Conservation (phyloP, 1,140 invertebrate genomes). For the Drosophila insularis region DNA sequence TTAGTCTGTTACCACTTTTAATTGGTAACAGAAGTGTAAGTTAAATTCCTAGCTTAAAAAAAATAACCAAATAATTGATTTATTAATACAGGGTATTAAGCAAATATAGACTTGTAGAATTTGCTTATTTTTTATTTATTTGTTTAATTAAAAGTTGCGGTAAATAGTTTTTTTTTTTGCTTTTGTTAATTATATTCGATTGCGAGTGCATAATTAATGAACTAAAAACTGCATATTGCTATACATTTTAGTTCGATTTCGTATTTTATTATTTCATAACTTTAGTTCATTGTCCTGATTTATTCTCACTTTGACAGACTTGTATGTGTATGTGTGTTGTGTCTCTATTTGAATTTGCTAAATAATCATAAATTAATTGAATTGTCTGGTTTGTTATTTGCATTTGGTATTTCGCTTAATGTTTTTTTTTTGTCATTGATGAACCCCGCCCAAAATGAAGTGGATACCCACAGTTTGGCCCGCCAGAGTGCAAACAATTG, state of each 20-base stretch:
- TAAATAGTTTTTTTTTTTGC: background rate
- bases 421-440: background rate
- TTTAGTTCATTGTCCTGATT: background rate
- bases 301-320: background rate
- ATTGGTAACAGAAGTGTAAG: too few species aligned
- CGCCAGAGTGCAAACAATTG: constrained; percentile 27
- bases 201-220: constrained; percentile 3
- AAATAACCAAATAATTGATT: too few species aligned
- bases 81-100: background rate
- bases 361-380: constrained; percentile 28
- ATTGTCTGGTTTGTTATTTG: constrained; percentile 12
- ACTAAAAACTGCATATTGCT: background rate
- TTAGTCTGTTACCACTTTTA: too few species aligned
- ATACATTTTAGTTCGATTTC: constrained; percentile 13
- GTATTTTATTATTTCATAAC: constrained; percentile 11
- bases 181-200: background rate
- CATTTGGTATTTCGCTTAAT: background rate
- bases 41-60: too few species aligned
- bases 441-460: background rate
- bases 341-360: constrained; percentile 16
- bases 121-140: background rate
- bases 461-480: constrained; percentile 11
- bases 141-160: constrained; percentile 24
- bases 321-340: background rate
- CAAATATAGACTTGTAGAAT: background rate